Evolutionary conservation across 37 sponge, comb jelly and placozoan species (phyloP).

Genomic region (Beroe forskalii): DNA sequence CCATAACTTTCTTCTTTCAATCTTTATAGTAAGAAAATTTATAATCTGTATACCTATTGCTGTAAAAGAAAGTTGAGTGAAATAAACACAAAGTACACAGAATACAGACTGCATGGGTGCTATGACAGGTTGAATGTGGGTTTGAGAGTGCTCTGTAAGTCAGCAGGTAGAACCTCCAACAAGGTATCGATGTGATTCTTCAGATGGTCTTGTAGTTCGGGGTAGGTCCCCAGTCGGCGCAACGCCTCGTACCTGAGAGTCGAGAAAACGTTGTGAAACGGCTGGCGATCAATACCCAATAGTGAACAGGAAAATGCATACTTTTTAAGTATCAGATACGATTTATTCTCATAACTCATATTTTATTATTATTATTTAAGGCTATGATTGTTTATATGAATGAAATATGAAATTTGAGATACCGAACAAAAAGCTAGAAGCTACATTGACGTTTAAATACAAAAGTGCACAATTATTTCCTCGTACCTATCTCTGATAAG

Average conservation of each 20-base stretch:
- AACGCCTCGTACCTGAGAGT: constrained; percentile 27
- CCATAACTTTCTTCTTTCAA: too few relatives aligned
- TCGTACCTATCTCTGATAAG: constrained; percentile 32
- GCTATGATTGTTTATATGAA: background rate
- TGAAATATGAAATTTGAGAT: too few relatives aligned
- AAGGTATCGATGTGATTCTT: constrained; percentile 42
- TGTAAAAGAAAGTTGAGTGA: too few relatives aligned
- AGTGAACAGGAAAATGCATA: too few relatives aligned
- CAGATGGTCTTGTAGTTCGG: constrained; percentile 25
- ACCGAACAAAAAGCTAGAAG: background rate
- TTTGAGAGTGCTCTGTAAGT: constrained; percentile 18
- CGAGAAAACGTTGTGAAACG: too few relatives aligned
- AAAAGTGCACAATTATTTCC: background rate
- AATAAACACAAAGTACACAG: too few relatives aligned
- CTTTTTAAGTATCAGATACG: background rate
- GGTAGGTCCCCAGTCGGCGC: background rate
- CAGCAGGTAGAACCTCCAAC: constrained; percentile 9
- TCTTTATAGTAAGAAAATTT: too few relatives aligned
- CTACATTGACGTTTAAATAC: background rate
- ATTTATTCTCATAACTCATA: background rate
- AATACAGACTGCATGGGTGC: too few relatives aligned
- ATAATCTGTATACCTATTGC: too few relatives aligned
- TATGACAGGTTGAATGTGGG: constrained; percentile 7
- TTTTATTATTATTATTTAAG: background rate
- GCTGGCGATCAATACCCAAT: too few relatives aligned